A percentile compares a stretch with the other conserved stretches of the same genome.
Evolutionary conservation across 2,113 vertebrate genomes (phyloP).

Genomic region (Macquaria australasica): DNA sequence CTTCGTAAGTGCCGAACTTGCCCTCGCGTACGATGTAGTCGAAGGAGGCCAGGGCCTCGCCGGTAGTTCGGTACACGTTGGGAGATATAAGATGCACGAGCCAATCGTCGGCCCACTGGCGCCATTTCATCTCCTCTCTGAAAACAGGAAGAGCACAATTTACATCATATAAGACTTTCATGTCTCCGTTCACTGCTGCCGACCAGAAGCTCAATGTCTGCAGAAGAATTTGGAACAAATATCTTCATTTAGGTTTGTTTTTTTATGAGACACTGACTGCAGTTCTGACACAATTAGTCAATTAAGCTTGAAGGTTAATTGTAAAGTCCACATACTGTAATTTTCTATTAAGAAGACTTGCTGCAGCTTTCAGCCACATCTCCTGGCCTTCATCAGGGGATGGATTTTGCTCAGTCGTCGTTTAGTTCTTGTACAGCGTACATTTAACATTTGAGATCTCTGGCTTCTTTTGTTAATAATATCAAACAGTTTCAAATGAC

Average conservation of each 20-base stretch:
- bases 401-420: no score
- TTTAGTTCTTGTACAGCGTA: no score
- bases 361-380: no score
- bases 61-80: conserved; percentile 93
- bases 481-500: neutral
- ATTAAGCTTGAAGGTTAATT: no score
- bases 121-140: conserved; percentile 99
- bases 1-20: conserved; percentile 92
- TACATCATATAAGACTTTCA: neutral
- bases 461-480: neutral
- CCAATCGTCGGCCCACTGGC: conserved; percentile 95
- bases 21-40: conserved; percentile 98
- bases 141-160: neutral
- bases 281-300: no score
- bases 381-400: no score
- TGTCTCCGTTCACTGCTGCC: no score
- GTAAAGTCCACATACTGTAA: no score
- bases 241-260: neutral
- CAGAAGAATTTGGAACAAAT: neutral
- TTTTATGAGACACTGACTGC: neutral
- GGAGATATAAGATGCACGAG: conserved; percentile 98
- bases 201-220: no score
- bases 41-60: conserved; percentile 93
- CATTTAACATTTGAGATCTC: no score
- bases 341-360: no score